These are phyloP conservation scores for Alentia gelatinosa DNA, from an alignment of 2,888 invertebrate genomes.

Conservation along the genomic window DNA sequence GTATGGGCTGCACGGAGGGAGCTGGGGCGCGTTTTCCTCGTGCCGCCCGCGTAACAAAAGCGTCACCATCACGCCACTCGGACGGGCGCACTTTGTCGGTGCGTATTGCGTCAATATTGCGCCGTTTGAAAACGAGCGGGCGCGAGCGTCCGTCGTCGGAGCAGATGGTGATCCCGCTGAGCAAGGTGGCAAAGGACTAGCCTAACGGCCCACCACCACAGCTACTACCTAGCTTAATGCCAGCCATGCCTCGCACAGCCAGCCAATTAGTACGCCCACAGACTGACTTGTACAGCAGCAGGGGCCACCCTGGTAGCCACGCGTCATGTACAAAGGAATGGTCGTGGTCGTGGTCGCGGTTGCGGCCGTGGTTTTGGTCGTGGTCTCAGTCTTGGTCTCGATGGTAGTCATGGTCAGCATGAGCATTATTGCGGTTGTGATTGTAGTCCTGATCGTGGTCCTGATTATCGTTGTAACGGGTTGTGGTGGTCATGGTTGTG, in stretches of 20 bases:
- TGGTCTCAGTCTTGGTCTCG: too few species aligned
- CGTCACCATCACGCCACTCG: neutral
- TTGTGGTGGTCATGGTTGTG: too few species aligned
- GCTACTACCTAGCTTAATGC: neutral
- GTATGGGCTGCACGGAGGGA: too few species aligned
- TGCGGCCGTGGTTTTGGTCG: too few species aligned
- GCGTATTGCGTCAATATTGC: slow-evolving; percentile 31
- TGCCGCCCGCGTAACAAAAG: neutral
- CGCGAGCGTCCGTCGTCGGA: neutral
- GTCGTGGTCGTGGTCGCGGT: too few species aligned
- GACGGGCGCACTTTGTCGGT: neutral
- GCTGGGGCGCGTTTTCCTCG: neutral
- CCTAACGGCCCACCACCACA: neutral
- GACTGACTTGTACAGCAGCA: neutral
- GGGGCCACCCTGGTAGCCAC: neutral
- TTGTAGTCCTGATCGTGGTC: too few species aligned
- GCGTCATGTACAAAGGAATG: too few species aligned
- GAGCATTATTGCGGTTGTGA: too few species aligned
- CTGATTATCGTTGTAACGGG: too few species aligned
- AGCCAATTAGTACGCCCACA: neutral
- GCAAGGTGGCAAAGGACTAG: neutral
- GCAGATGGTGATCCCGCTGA: neutral
- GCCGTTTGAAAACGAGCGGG: neutral
- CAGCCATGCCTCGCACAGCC: neutral
- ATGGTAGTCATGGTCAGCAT: too few species aligned